phyloP scores from a whole-genome alignment of 1,140 invertebrate species.

The Neodiprion fabricii region DNA sequence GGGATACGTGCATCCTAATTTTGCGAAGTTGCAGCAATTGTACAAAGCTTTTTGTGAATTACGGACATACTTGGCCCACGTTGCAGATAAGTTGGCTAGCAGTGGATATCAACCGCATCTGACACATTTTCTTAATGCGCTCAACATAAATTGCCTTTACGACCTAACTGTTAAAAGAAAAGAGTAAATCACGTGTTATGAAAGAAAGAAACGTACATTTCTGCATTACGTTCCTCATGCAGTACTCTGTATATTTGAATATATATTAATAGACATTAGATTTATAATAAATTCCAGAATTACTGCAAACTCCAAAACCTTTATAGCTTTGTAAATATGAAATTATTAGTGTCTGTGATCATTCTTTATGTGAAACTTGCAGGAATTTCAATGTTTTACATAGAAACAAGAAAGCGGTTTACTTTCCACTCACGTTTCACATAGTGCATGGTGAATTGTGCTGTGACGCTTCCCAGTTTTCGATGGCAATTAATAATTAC shows the following conservation, averaged over 20 bases:
- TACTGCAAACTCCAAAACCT: not conserved
- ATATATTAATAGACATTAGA: not conserved
- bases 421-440: not conserved
- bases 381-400: not conserved
- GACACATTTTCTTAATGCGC: conserved; percentile 55
- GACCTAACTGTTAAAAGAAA: conserved; percentile 41
- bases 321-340: not conserved
- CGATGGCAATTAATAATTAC: too few species aligned
- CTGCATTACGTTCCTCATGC: not conserved
- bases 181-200: not conserved
- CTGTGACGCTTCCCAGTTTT: too few species aligned
- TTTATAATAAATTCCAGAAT: not conserved
- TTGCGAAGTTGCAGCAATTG: conserved; percentile 49
- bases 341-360: not conserved
- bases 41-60: conserved; percentile 54
- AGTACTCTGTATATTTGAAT: not conserved
- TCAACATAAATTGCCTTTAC: conserved; percentile 57
- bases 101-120: conserved; percentile 59
- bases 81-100: conserved; percentile 52
- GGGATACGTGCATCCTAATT: conserved; percentile 47
- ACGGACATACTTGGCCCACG: conserved; percentile 51
- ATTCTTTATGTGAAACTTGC: not conserved
- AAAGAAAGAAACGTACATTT: not conserved
- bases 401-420: not conserved
- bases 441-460: not conserved